A percentile compares a stretch with the other conserved stretches of the same genome.
These are phyloP conservation scores for Acrocephalus scirpaceus DNA, from an alignment of 2,797 vertebrate genomes.

Conservation along the genomic window DNA sequence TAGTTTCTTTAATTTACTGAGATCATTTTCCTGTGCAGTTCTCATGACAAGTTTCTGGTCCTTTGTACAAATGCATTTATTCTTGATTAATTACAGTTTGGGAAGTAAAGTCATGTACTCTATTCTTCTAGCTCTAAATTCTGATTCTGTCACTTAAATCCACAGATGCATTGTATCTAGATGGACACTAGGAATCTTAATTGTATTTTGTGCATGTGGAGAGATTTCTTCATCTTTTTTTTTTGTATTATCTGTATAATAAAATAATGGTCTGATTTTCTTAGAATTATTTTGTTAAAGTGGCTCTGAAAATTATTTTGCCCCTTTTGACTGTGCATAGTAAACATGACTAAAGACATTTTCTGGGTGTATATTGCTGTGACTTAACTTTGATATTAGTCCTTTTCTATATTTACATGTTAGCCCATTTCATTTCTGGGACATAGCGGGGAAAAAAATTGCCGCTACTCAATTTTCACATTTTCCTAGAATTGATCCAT, in stretches of 20 bases:
- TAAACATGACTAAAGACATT: not conserved
- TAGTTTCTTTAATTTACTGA: constrained; percentile 43
- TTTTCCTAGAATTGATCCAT: not conserved
- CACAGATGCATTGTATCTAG: not conserved
- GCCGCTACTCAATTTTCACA: not conserved
- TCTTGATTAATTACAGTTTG: constrained; percentile 27
- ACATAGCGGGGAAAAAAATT: rapidly evolving
- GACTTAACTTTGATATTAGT: not conserved
- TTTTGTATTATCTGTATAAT: not conserved
- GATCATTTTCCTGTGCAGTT: not conserved
- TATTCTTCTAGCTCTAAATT: not conserved
- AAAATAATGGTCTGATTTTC: not conserved
- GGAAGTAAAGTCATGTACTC: not conserved
- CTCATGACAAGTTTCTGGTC: constrained; percentile 5
- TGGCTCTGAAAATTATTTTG: not conserved
- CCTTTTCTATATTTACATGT: rapidly evolving
- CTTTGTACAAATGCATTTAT: constrained; percentile 32
- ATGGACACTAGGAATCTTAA: not conserved
- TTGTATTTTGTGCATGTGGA: not conserved
- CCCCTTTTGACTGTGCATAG: not conserved
- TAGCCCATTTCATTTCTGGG: not conserved
- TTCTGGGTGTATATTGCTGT: not conserved
- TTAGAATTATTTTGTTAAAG: not conserved
- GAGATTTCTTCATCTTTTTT: not conserved
- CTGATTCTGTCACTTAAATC: not conserved